These are phyloP conservation scores for Caenorhabditis sp. DNA, from an alignment of 2,888 invertebrate species.

Conservation along the genomic window DNA sequence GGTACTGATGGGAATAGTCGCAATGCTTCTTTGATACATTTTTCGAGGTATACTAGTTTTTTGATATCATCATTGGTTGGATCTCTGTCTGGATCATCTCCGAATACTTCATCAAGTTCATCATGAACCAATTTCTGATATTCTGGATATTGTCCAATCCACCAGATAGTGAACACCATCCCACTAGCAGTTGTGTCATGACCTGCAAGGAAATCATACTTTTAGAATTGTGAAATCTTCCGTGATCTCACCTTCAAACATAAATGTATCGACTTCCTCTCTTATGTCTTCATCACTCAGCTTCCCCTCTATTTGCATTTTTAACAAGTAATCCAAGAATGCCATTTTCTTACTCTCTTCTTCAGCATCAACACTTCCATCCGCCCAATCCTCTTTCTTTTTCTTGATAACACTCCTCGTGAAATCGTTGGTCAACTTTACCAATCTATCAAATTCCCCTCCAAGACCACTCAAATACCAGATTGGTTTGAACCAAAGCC, in stretches of 20 bases:
- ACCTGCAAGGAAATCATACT: too few species aligned
- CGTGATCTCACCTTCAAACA: conserved; percentile 72
- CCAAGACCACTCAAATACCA: conserved; percentile 75
- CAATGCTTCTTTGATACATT: conserved; percentile 65
- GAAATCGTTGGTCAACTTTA: conserved; percentile 49
- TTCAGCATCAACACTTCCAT: not conserved
- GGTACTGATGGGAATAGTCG: conserved; percentile 55
- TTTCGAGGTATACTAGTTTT: conserved; percentile 64
- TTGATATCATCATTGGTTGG: conserved; percentile 69
- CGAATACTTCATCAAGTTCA: conserved; percentile 52
- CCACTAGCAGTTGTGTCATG: conserved; percentile 73
- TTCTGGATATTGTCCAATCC: conserved; percentile 71
- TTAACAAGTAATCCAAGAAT: conserved; percentile 74
- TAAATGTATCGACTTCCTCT: conserved; percentile 73
- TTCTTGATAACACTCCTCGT: conserved; percentile 59
- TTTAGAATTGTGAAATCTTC: too few species aligned
- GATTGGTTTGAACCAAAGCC: conserved; percentile 72
- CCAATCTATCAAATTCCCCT: conserved; percentile 40
- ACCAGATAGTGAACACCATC: conserved; percentile 72
- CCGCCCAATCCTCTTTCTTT: not conserved
- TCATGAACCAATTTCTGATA: conserved; percentile 67
- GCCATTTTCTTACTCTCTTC: conserved; percentile 53
- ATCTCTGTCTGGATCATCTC: conserved; percentile 35
- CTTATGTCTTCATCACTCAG: conserved; percentile 73
- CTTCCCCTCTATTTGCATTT: conserved; percentile 67